phyloP scores from a whole-genome alignment of 1,140 invertebrate species.

The Bombus confusus region DNA sequence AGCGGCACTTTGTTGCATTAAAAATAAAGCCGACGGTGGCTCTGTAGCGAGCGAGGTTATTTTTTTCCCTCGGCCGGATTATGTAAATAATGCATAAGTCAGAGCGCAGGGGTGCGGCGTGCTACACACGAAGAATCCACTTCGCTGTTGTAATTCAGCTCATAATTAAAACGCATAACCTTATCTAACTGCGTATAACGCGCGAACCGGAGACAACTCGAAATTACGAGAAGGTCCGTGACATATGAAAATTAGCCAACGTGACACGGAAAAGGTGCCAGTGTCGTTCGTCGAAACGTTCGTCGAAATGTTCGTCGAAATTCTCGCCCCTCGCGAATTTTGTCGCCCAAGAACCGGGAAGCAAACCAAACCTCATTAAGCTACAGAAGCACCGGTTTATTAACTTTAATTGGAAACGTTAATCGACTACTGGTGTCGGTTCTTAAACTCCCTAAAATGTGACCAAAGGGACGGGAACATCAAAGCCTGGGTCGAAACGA shows the following conservation, averaged over 20 bases:
- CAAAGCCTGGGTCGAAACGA: neutral
- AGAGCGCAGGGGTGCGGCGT: neutral
- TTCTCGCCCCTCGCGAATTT: neutral
- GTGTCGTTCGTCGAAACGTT: neutral
- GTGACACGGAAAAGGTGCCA: neutral
- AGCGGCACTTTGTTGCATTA: conserved; percentile 16
- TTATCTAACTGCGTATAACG: conserved; percentile 44
- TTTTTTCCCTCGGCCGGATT: conserved; percentile 1
- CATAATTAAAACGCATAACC: conserved; percentile 61
- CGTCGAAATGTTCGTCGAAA: neutral
- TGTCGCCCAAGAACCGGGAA: too few species aligned
- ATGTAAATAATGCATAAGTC: conserved; percentile 36
- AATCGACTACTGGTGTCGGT: neutral
- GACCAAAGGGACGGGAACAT: neutral
- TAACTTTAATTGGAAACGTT: neutral
- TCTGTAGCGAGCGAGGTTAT: neutral
- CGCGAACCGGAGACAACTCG: neutral
- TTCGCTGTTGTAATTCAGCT: conserved; percentile 29
- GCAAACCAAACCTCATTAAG: too few species aligned
- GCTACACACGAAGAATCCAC: neutral
- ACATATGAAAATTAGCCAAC: conserved; percentile 27
- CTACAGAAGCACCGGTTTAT: too few species aligned
- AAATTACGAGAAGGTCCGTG: conserved; percentile 9
- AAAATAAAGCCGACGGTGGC: neutral
- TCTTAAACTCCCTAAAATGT: neutral